phyloP scores from a whole-genome alignment of 2,888 invertebrate genomes.

The Synergus gifuensis region DNA sequence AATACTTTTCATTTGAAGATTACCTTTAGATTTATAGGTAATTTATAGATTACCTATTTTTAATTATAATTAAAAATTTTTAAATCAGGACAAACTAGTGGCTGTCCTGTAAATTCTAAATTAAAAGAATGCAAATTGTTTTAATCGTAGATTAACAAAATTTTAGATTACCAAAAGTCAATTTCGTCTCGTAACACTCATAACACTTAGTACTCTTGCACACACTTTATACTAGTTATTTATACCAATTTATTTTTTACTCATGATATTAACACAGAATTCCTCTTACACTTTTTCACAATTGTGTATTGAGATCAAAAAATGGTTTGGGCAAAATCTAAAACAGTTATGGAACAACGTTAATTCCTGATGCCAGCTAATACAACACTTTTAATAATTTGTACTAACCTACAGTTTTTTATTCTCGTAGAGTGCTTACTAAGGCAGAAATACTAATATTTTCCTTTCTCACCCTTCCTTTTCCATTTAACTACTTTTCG shows the following conservation, averaged over 20 bases:
- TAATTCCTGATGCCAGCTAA: constrained; percentile 70
- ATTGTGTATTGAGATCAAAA: neutral
- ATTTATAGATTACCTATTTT: too few species aligned
- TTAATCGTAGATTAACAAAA: neutral
- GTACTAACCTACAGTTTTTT: neutral
- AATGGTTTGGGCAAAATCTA: constrained; percentile 45
- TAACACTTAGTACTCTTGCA: constrained; percentile 47
- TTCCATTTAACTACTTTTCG: constrained; percentile 57
- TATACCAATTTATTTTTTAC: constrained; percentile 19
- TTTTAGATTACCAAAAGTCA: neutral
- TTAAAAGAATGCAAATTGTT: too few species aligned
- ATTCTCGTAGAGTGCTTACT: constrained; percentile 54
- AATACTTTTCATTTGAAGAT: too few species aligned
- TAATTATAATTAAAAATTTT: too few species aligned
- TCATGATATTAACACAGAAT: constrained; percentile 14
- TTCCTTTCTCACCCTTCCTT: constrained; percentile 57
- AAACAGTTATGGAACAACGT: constrained; percentile 68
- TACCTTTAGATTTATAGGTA: too few species aligned
- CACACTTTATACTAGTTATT: constrained; percentile 38
- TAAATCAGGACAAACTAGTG: too few species aligned
- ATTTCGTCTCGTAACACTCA: neutral
- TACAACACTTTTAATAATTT: constrained; percentile 9
- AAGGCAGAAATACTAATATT: constrained; percentile 62
- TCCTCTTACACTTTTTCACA: neutral
- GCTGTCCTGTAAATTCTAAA: too few species aligned